phyloP scores from a whole-genome alignment of 2,797 vertebrate species.

The Macrochelys suwanniensis region DNA sequence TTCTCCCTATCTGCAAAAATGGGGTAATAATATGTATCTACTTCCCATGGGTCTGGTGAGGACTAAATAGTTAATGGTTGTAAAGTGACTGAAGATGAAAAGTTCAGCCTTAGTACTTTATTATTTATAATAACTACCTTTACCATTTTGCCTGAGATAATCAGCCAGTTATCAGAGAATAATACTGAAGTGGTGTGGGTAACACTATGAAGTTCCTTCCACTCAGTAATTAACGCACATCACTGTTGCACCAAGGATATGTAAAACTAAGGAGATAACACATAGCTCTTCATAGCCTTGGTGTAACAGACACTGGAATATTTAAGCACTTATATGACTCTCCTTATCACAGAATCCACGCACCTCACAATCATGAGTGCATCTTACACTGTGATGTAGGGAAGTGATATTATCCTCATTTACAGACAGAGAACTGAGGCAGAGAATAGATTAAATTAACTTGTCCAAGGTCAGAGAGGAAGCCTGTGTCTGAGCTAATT shows the following conservation, averaged over 20 bases:
- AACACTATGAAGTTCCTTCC: constrained; percentile 68
- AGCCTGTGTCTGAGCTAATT: not conserved
- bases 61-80: constrained; percentile 45
- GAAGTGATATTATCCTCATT: not conserved
- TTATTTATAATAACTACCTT: constrained; percentile 69
- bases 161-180: not conserved
- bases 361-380: not conserved
- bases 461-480: not conserved
- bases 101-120: constrained; percentile 60
- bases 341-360: accelerated
- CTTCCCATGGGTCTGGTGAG: constrained; percentile 25
- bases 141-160: constrained; percentile 63
- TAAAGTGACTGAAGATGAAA: constrained; percentile 18
- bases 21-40: constrained; percentile 6
- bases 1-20: constrained; percentile 23
- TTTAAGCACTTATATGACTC: not conserved
- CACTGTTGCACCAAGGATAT: constrained; percentile 49
- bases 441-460: not conserved
- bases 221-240: constrained; percentile 72
- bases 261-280: constrained; percentile 39
- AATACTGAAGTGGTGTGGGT: constrained; percentile 64
- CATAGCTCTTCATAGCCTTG: constrained; percentile 18
- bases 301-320: not conserved
- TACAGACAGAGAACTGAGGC: not conserved
- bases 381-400: not conserved